Evolutionary conservation across 2,797 vertebrate genomes (phyloP).

Genomic region (Artibeus lituratus): DNA sequence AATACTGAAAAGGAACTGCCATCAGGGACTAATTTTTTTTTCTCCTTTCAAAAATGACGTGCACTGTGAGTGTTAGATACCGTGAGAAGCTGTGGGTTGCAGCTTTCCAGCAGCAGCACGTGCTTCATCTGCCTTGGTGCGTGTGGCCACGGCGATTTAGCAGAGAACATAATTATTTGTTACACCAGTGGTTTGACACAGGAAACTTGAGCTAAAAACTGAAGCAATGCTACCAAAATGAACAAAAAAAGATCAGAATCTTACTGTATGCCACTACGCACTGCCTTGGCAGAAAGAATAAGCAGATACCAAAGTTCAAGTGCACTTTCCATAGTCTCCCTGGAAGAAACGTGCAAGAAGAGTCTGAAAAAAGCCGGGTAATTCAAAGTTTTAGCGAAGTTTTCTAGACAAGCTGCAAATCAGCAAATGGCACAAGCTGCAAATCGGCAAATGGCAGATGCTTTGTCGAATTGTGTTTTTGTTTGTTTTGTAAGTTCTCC

Average conservation of each 20-base stretch:
- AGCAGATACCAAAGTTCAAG: background rate
- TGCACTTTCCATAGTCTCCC: background rate
- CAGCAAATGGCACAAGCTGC: background rate
- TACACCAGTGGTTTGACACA: slow-evolving; percentile 56
- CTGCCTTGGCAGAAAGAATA: background rate
- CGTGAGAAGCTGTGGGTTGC: background rate
- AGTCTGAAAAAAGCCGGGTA: background rate
- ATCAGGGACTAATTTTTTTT: background rate
- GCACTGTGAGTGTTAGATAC: background rate
- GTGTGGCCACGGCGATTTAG: background rate
- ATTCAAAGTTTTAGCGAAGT: background rate
- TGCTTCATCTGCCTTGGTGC: background rate
- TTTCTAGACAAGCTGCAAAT: background rate
- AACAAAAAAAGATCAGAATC: slow-evolving; percentile 49
- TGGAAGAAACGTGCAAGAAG: background rate
- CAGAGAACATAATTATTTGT: slow-evolving; percentile 63
- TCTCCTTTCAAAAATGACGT: background rate
- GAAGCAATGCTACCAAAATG: slow-evolving; percentile 36
- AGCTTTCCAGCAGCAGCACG: background rate
- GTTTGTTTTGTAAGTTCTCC: background rate
- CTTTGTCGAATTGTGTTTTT: background rate
- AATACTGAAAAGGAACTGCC: background rate
- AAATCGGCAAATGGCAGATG: background rate
- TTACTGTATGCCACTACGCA: background rate
- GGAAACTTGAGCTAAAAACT: slow-evolving; percentile 66